phyloP scores from a whole-genome alignment of 2,888 invertebrate species.

The Netelia inedita region DNA sequence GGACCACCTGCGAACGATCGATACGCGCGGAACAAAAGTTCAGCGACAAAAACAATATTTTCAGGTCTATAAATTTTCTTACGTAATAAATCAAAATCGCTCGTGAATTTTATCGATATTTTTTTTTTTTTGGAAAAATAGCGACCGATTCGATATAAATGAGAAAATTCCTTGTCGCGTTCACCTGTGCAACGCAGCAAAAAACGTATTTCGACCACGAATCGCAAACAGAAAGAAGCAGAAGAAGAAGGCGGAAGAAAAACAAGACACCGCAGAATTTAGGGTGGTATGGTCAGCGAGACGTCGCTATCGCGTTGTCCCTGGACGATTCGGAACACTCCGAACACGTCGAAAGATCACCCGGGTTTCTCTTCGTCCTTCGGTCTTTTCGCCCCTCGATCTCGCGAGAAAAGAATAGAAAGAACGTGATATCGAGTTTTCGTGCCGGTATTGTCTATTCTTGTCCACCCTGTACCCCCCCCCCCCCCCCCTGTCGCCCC shows the following conservation, averaged over 20 bases:
- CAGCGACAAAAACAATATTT: too few relatives aligned
- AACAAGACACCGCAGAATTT: slow-evolving; percentile 18
- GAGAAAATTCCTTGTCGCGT: neutral
- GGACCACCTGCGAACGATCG: too few relatives aligned
- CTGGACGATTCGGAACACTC: slow-evolving; percentile 21
- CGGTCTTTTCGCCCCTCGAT: neutral
- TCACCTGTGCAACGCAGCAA: neutral
- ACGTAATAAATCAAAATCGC: too few relatives aligned
- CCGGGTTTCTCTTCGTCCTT: neutral
- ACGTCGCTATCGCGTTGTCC: slow-evolving; percentile 23
- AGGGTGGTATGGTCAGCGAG: slow-evolving; percentile 10
- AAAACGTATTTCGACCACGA: neutral
- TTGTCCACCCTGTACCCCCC: neutral
- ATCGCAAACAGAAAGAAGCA: neutral
- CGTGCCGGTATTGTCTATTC: slow-evolving; percentile 40
- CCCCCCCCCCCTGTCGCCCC: neutral
- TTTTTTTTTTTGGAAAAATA: neutral
- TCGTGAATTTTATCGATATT: neutral
- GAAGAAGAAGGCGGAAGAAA: neutral
- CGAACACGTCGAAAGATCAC: slow-evolving; percentile 30
- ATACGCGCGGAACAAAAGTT: too few relatives aligned
- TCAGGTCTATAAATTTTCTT: too few relatives aligned
- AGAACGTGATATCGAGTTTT: slow-evolving; percentile 52
- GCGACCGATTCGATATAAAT: too few relatives aligned
- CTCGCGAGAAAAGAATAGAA: slow-evolving; percentile 41